These are phyloP conservation scores for Dicaeum eximium DNA, from an alignment of 2,113 vertebrate species.

Conservation along the genomic window DNA sequence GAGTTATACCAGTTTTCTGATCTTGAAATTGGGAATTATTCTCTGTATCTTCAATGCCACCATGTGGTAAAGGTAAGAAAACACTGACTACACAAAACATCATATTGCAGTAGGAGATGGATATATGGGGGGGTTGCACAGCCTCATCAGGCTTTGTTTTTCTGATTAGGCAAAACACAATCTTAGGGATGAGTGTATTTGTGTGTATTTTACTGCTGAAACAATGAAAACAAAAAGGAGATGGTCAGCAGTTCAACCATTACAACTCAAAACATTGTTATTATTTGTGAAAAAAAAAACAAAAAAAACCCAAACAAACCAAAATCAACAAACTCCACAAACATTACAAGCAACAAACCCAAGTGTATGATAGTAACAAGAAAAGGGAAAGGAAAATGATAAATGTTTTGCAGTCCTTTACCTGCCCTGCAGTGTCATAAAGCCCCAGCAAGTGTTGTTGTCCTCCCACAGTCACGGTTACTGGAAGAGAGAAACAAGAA, in stretches of 20 bases:
- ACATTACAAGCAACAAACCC: background rate
- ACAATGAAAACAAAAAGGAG: background rate
- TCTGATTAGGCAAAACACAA: background rate
- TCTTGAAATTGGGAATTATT: background rate
- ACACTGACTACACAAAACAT: background rate
- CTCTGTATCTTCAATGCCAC: background rate
- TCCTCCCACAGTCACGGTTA: slow-evolving; percentile 87
- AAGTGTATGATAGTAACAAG: background rate
- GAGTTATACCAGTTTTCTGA: background rate
- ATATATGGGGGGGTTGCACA: background rate
- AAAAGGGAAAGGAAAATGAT: background rate
- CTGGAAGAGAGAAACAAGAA: slow-evolving; percentile 67
- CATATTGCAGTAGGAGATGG: background rate
- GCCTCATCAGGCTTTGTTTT: background rate
- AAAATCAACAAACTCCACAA: background rate
- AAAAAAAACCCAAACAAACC: too few relatives aligned
- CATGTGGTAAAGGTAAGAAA: slow-evolving; percentile 16
- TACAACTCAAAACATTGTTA: background rate
- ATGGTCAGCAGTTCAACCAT: background rate
- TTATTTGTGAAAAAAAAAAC: background rate
- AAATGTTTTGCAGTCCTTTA: slow-evolving; percentile 47
- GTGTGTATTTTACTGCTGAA: background rate
- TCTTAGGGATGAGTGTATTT: background rate
- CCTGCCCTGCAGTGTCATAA: slow-evolving; percentile 89
- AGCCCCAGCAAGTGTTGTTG: slow-evolving; percentile 85